A percentile compares a stretch with the other conserved stretches of the same genome.
Conservation (phyloP, 2,797 vertebrate species). For the Danio kyathit region DNA sequence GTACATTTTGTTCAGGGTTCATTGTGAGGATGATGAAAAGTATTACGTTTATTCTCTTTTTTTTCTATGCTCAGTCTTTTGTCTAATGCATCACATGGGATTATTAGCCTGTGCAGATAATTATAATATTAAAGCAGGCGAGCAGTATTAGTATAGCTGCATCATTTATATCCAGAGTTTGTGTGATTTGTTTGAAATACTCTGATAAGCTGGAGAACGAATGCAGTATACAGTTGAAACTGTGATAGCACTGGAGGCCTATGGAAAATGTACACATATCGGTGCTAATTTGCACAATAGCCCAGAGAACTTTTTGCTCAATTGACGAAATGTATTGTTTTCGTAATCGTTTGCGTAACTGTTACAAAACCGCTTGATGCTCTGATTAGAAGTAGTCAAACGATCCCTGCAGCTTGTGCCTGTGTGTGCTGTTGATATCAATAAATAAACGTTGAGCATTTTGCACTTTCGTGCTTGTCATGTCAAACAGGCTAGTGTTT, state of each 20-base stretch:
- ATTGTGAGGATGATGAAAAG: background rate
- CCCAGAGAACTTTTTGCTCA: background rate
- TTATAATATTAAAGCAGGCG: background rate
- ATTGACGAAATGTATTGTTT: slow-evolving; percentile 20
- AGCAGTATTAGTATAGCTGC: background rate
- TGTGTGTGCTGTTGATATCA: background rate
- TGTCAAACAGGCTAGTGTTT: slow-evolving; percentile 8
- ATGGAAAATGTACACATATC: background rate
- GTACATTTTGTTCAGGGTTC: background rate
- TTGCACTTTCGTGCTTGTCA: slow-evolving; percentile 13
- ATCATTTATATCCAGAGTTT: background rate
- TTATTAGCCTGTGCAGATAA: background rate
- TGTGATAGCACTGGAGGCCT: background rate
- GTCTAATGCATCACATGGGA: background rate
- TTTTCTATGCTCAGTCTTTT: background rate
- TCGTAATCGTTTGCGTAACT: slow-evolving; percentile 55
- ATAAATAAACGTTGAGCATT: slow-evolving; percentile 21
- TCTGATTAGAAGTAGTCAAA: background rate
- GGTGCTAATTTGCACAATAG: background rate
- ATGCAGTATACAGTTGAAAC: background rate
- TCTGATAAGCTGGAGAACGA: background rate
- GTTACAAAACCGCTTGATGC: slow-evolving; percentile 13
- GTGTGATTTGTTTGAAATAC: background rate
- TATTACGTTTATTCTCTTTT: background rate
- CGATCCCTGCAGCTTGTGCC: background rate